Conservation (phyloP, 2,797 vertebrate genomes). For the Oryzias sinensis region DNA sequence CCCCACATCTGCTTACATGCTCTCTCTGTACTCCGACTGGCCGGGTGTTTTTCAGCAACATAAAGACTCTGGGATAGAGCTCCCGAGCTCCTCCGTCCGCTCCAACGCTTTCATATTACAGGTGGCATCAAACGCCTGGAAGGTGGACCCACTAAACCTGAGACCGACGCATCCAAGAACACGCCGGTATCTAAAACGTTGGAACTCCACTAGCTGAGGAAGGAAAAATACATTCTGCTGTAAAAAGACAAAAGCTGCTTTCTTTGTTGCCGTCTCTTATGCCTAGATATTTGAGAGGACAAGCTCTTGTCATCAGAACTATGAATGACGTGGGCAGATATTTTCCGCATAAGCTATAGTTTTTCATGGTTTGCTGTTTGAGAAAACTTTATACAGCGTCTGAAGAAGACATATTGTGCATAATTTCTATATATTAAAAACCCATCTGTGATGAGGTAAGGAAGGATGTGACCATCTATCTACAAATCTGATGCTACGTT, state of each 20-base stretch:
- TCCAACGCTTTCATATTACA: constrained; percentile 5
- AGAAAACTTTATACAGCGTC: too few species aligned
- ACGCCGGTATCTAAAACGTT: constrained; percentile 16
- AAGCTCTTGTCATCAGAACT: background rate
- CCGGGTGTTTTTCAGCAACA: constrained; percentile 2
- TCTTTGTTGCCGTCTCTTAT: constrained; percentile 5
- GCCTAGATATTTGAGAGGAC: constrained; percentile 4
- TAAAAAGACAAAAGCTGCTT: background rate
- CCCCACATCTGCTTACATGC: background rate
- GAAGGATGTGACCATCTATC: too few species aligned
- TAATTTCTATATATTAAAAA: too few species aligned
- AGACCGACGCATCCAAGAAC: constrained; percentile 11
- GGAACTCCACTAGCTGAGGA: constrained; percentile 20
- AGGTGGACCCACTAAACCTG: constrained; percentile 1
- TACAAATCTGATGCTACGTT: too few species aligned
- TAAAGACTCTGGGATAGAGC: background rate
- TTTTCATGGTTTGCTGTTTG: background rate
- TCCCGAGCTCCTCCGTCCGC: background rate
- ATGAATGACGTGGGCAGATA: constrained; percentile 2
- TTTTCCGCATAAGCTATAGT: background rate
- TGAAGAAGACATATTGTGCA: too few species aligned
- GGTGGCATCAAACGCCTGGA: constrained; percentile 5
- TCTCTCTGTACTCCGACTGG: constrained; percentile 3
- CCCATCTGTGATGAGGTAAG: too few species aligned
- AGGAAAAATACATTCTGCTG: constrained; percentile 4